Percentiles rank a stretch among this genome's conserved stretches.
These are phyloP conservation scores for Hoplostethus atlanticus DNA, from an alignment of 2,797 vertebrate species.

Conservation along the genomic window DNA sequence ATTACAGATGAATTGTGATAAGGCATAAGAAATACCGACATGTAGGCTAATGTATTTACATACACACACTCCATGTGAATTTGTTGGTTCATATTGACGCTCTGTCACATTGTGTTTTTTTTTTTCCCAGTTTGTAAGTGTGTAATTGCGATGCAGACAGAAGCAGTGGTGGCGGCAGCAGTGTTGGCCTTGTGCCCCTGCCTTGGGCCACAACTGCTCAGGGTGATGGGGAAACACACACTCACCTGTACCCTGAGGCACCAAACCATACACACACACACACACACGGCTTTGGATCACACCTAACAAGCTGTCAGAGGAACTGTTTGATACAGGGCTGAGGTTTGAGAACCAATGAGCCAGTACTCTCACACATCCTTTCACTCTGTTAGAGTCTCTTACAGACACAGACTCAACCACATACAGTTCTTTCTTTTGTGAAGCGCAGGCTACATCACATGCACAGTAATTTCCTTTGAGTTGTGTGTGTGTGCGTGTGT, in stretches of 20 bases:
- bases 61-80: neutral
- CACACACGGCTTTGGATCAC: conserved; percentile 13
- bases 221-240: conserved; percentile 7
- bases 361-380: conserved; percentile 31
- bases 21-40: neutral
- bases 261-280: neutral
- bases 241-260: conserved; percentile 27
- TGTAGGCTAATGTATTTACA: neutral
- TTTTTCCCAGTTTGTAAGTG: conserved; percentile 4
- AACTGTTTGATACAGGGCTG: conserved; percentile 19
- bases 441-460: no score
- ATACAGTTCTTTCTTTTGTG: neutral
- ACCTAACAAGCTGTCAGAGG: conserved; percentile 26
- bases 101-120: neutral
- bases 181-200: conserved; percentile 15
- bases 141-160: conserved; percentile 9
- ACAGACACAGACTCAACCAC: neutral
- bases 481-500: neutral
- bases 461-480: neutral
- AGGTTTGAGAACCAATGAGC: conserved; percentile 14
- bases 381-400: neutral
- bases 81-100: neutral
- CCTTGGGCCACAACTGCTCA: conserved; percentile 13
- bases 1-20: neutral
- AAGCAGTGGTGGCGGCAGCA: neutral